Conservation (phyloP, 2,888 invertebrate genomes). For the Ophioninae sp. region DNA sequence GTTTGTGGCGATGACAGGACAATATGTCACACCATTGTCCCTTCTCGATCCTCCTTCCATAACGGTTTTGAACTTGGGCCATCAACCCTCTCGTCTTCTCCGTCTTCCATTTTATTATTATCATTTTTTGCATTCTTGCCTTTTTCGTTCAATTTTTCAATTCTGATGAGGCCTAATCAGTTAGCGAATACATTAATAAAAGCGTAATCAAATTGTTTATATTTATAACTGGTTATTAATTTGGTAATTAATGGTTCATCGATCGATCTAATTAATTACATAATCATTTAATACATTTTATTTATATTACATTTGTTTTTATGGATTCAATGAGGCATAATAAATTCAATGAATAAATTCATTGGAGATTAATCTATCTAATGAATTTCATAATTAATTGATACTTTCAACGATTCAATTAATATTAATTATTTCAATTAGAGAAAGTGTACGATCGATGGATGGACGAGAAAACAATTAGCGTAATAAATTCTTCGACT, state of each 20-base stretch:
- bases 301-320: neutral
- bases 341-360: neutral
- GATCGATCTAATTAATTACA: too few species aligned
- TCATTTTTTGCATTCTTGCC: conserved; percentile 27
- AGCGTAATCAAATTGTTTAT: too few species aligned
- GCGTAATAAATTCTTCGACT: too few species aligned
- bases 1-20: conserved; percentile 75
- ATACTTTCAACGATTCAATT: too few species aligned
- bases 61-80: conserved; percentile 35
- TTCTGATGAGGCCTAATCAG: too few species aligned
- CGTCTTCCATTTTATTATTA: conserved; percentile 27
- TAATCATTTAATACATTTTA: neutral
- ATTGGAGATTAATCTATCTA: neutral
- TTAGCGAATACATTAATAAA: too few species aligned
- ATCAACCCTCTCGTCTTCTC: conserved; percentile 46
- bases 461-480: too few species aligned
- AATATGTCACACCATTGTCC: conserved; percentile 78
- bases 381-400: too few species aligned
- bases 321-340: neutral
- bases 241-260: too few species aligned
- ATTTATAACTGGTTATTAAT: too few species aligned
- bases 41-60: conserved; percentile 59
- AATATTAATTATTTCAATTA: too few species aligned
- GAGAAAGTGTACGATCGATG: too few species aligned
- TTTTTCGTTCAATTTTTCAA: neutral